phyloP scores from a whole-genome alignment of 2,888 invertebrate species.

The Lacanobia oleracea region DNA sequence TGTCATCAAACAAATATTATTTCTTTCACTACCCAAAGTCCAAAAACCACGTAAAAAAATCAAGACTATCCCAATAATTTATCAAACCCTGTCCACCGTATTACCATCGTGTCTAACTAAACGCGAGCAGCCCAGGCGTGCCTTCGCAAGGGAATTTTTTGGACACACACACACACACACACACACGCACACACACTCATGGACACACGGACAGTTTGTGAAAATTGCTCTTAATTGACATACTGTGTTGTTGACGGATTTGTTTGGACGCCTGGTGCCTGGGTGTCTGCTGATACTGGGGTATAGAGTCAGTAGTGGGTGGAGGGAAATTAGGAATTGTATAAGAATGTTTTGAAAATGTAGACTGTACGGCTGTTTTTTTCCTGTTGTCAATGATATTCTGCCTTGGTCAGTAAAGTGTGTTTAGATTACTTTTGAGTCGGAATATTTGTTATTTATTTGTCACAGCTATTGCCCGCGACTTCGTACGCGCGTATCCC shows the following conservation, averaged over 20 bases:
- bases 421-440: too few species aligned
- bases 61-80: slow-evolving; percentile 35
- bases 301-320: background rate
- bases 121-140: slow-evolving; percentile 52
- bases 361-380: background rate
- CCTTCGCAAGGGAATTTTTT: slow-evolving; percentile 64
- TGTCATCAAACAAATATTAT: too few species aligned
- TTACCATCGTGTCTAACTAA: slow-evolving; percentile 42
- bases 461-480: too few species aligned
- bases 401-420: too few species aligned
- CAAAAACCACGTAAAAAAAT: background rate
- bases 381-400: background rate
- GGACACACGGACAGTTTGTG: slow-evolving; percentile 28
- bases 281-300: slow-evolving; percentile 34
- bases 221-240: slow-evolving; percentile 60
- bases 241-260: slow-evolving; percentile 47
- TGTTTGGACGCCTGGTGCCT: slow-evolving; percentile 52
- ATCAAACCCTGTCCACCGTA: slow-evolving; percentile 14
- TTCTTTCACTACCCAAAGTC: too few species aligned
- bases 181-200: slow-evolving; percentile 10
- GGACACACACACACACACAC: slow-evolving; percentile 26
- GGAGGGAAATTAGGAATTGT: slow-evolving; percentile 8
- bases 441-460: too few species aligned
- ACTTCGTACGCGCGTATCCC: too few species aligned
- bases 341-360: background rate